Base-by-base conservation (phyloP, 2,888 invertebrate genomes). In the Orgyia antiqua region DNA sequence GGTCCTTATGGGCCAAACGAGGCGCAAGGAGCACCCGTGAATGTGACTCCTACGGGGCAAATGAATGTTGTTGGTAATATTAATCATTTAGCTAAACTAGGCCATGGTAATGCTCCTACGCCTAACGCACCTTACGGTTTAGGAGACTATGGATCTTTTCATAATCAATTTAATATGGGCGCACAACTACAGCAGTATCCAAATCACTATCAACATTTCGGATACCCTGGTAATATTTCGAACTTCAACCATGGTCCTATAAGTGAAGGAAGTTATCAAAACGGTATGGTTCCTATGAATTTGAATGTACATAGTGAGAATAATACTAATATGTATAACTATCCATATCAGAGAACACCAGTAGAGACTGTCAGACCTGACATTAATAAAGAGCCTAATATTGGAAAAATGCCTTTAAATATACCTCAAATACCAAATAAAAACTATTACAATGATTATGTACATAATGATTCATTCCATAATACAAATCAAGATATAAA, bases 1-100 rank as follows among this genome's bases (percentile, higher is more conserved):
- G 80, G 77, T 44, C 59, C 65, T 39, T 83, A 68, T 42, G 77
- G 72, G 46, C 64, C 72, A 8, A 74, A 68, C 36, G 83, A 82
- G 23, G 51, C 63, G 13, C 72, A 78, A 15, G 52, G 71, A 32
- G 52, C 67, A 13, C 64, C 76, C 26, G 39, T 72, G 36, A 77
- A 73, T 45, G 61, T 72, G 59, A 54, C 65, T 18, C 65, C 65
- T 45, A 52, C 50, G 43, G 55, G 59, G 10, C 55, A 52, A 13
- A 61, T 67, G 27, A 63, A 71, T 52, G 59, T 75, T 23, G 56
- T 55, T 33, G 64, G 68, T 51, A 75, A 68, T 44, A 62, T 75
- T 33, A 67, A 63, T 61, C 69, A 72, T 65, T 45, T 72, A 32
- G 46, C 57, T 20, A 78, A 78, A 70, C 55, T 66, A 27, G 33